Conservation (phyloP, 92 coral and sea anemone species). For the Epizoanthus ramosus region DNA sequence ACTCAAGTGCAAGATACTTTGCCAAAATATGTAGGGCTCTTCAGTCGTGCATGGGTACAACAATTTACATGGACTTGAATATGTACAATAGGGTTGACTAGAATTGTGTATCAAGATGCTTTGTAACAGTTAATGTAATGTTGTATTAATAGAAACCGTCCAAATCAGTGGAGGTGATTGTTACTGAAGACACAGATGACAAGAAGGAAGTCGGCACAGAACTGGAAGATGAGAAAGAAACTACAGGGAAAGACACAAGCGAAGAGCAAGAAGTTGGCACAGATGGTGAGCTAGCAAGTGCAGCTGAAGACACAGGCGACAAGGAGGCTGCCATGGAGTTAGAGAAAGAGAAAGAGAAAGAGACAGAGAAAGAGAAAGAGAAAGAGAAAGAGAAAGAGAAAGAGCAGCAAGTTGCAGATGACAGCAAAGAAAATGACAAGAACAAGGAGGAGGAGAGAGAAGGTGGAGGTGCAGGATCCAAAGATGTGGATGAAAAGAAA, state of each 20-base stretch:
- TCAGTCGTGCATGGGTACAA: too few species aligned
- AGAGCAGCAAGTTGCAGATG: neutral
- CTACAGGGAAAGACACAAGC: neutral
- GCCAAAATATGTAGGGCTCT: too few species aligned
- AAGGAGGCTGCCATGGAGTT: conserved; percentile 12
- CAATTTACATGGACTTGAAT: too few species aligned
- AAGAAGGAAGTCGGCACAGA: conserved; percentile 15
- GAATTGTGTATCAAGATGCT: neutral
- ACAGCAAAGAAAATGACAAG: neutral
- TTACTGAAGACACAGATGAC: conserved; percentile 19
- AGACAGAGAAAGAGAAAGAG: neutral
- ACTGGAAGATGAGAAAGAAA: conserved; percentile 20
- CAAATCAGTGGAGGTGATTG: conserved; percentile 23
- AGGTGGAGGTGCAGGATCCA: conserved; percentile 11
- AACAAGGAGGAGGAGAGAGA: conserved; percentile 36
- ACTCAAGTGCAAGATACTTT: too few species aligned
- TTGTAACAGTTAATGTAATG: neutral
- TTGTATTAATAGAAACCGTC: conserved; percentile 10
- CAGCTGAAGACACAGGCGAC: conserved; percentile 13
- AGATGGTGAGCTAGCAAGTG: neutral
- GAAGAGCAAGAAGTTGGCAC: conserved; percentile 2
- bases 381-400: conserved; percentile 9
- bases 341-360: conserved; percentile 24
- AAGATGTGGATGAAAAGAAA: neutral
- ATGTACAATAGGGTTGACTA: neutral